A percentile compares a stretch with the other conserved stretches of the same genome.
These are phyloP conservation scores for Cephus runcator DNA, from an alignment of 2,888 invertebrate genomes.

Conservation along the genomic window DNA sequence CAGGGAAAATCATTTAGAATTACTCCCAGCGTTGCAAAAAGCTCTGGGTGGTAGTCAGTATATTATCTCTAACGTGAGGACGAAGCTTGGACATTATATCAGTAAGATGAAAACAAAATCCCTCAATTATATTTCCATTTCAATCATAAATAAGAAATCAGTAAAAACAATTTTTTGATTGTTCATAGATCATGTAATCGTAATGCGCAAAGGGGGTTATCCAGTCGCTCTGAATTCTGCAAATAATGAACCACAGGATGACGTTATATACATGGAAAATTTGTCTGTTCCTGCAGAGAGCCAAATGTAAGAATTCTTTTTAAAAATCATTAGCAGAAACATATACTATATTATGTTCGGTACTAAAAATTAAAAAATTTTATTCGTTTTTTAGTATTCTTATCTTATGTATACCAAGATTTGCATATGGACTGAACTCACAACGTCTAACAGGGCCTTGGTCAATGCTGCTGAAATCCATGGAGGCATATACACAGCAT, in stretches of 20 bases:
- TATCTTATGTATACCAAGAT: constrained; percentile 68
- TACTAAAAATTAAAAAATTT: constrained; percentile 6
- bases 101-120: constrained; percentile 61
- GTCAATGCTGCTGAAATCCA: constrained; percentile 68
- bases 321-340: neutral
- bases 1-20: constrained; percentile 59
- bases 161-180: too few species aligned
- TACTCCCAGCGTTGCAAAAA: constrained; percentile 67
- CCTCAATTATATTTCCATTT: too few species aligned
- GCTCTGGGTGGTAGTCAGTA: constrained; percentile 72
- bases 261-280: constrained; percentile 62
- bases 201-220: constrained; percentile 68
- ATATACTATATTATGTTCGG: constrained; percentile 3
- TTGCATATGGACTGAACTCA: constrained; percentile 72
- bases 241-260: constrained; percentile 11
- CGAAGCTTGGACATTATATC: constrained; percentile 69
- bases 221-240: constrained; percentile 64
- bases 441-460: constrained; percentile 69
- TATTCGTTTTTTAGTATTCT: constrained; percentile 68
- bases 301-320: constrained; percentile 62
- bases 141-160: too few species aligned
- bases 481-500: constrained; percentile 70
- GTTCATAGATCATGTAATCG: constrained; percentile 68
- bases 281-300: constrained; percentile 60
- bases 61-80: constrained; percentile 68